A percentile compares a stretch with the other conserved stretches of the same genome.
phyloP scores from a whole-genome alignment of 2,797 vertebrate genomes.

The Paramormyrops hopkinsi region DNA sequence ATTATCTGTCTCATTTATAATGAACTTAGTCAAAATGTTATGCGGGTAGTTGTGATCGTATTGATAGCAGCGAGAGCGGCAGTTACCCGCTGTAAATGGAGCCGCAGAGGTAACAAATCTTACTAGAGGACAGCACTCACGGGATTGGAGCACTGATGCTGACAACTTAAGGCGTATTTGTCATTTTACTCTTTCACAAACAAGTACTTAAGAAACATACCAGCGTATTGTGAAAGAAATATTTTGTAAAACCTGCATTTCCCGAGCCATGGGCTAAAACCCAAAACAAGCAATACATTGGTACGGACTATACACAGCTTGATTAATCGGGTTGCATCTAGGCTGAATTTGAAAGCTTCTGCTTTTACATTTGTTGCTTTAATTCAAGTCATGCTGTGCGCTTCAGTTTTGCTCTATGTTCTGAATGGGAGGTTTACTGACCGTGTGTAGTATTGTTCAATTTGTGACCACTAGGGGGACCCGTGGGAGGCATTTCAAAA shows the following conservation, averaged over 20 bases:
- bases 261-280: not conserved
- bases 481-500: slow-evolving; percentile 20
- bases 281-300: not conserved
- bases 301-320: not conserved
- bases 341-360: not conserved
- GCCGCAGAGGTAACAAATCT: slow-evolving; percentile 1
- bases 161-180: not conserved
- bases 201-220: not conserved
- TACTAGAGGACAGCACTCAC: not conserved
- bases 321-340: not conserved
- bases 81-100: not conserved
- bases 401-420: not conserved
- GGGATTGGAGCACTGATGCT: not conserved
- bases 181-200: not conserved
- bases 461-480: slow-evolving; percentile 27
- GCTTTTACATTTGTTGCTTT: slow-evolving; percentile 8
- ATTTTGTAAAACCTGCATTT: not conserved
- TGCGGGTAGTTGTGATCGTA: not conserved
- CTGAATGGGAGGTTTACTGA: slow-evolving; percentile 8
- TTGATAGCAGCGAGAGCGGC: not conserved
- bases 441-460: slow-evolving; percentile 8
- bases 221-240: not conserved
- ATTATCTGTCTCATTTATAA: not conserved
- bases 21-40: not conserved
- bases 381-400: not conserved